phyloP scores from a whole-genome alignment of 2,113 vertebrate species.

The Uria aalge region DNA sequence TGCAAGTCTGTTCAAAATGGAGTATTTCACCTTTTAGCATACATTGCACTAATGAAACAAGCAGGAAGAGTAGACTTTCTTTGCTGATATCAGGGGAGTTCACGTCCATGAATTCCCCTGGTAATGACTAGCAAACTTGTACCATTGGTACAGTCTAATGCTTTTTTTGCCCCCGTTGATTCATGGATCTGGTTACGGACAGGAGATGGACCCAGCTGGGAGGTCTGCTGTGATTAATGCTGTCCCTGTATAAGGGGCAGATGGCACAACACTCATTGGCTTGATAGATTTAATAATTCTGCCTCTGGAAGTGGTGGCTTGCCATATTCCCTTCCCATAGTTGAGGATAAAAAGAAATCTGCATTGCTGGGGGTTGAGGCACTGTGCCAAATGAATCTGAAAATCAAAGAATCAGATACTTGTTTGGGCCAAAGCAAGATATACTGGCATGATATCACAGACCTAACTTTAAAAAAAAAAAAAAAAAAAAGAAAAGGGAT shows the following conservation, averaged over 20 bases:
- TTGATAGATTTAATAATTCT: not conserved
- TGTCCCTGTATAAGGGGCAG: not conserved
- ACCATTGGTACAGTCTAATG: not conserved
- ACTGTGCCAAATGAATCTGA: not conserved
- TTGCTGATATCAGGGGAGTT: not conserved
- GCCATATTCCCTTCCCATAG: not conserved
- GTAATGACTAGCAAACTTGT: not conserved
- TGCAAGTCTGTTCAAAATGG: not conserved
- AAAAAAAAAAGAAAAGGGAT: not conserved
- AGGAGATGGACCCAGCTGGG: not conserved
- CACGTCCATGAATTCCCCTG: rapidly evolving
- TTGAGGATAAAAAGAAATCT: not conserved
- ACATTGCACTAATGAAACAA: not conserved
- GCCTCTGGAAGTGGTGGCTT: not conserved
- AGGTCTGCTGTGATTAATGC: not conserved
- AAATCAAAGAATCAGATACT: not conserved
- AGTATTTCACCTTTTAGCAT: not conserved
- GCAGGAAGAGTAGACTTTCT: not conserved
- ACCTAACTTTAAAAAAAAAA: not conserved
- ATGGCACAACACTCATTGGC: not conserved
- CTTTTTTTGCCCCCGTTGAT: rapidly evolving
- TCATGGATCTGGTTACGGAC: not conserved
- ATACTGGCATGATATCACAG: not conserved
- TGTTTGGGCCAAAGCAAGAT: not conserved
- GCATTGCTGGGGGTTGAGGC: not conserved